A percentile compares a stretch with the other conserved stretches of the same genome.
Conservation (phyloP, 2,888 invertebrate genomes). For the Dusona sp. region DNA sequence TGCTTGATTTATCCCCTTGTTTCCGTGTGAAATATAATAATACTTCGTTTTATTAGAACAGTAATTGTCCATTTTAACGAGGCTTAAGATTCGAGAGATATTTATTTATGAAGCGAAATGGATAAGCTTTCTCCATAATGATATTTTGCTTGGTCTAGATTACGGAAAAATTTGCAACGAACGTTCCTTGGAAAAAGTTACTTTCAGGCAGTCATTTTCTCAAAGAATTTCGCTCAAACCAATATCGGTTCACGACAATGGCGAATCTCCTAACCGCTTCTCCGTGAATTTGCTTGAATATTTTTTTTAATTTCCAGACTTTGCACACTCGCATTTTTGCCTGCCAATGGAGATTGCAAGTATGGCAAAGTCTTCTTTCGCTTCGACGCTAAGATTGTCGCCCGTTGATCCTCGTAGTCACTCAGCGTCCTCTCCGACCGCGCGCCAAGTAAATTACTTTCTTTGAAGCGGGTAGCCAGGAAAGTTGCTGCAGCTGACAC, state of each 20-base stretch:
- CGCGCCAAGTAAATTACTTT: slow-evolving; percentile 67
- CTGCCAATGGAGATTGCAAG: slow-evolving; percentile 42
- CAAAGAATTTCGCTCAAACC: neutral
- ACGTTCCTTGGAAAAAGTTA: neutral
- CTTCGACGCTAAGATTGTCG: slow-evolving; percentile 59
- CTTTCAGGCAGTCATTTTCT: neutral
- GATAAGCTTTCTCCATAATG: neutral
- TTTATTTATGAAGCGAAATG: neutral
- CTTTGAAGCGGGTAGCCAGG: slow-evolving; percentile 52
- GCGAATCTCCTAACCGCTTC: neutral
- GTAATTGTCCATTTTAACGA: neutral
- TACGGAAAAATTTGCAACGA: neutral
- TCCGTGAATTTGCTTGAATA: slow-evolving; percentile 2
- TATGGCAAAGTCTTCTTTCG: slow-evolving; percentile 44
- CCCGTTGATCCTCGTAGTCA: slow-evolving; percentile 51
- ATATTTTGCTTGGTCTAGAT: neutral
- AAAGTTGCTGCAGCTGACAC: slow-evolving; percentile 65
- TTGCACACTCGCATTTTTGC: slow-evolving; percentile 41
- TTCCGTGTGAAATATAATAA: neutral
- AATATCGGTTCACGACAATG: neutral
- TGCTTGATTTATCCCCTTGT: neutral
- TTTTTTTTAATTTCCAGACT: slow-evolving; percentile 6
- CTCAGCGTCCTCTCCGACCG: slow-evolving; percentile 41
- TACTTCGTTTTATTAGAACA: neutral
- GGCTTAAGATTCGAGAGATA: neutral